These are phyloP conservation scores for Mactromeris polynyma DNA, from an alignment of 2,888 invertebrate species.

Conservation along the genomic window DNA sequence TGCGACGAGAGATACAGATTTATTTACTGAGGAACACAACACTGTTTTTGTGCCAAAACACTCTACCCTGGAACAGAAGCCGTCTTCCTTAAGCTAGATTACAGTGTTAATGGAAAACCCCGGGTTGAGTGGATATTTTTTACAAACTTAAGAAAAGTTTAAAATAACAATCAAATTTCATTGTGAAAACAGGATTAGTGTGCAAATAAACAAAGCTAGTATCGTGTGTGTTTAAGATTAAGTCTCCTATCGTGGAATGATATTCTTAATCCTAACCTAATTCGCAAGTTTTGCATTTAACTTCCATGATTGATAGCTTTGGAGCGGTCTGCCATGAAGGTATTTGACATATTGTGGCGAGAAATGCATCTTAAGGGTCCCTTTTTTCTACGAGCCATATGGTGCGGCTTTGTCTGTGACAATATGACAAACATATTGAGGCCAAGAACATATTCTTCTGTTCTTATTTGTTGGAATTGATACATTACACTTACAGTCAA, in stretches of 20 bases:
- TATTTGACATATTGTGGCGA: constrained; percentile 32
- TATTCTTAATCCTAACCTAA: constrained; percentile 47
- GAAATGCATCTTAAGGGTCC: constrained; percentile 5
- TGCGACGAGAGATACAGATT: constrained; percentile 61
- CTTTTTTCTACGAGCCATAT: background rate
- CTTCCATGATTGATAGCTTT: constrained; percentile 49
- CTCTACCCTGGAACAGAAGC: constrained; percentile 30
- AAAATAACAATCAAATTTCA: constrained; percentile 68
- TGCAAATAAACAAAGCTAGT: constrained; percentile 66
- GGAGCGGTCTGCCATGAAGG: background rate
- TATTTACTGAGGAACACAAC: constrained; percentile 66
- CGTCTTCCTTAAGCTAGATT: constrained; percentile 30
- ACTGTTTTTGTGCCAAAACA: constrained; percentile 59
- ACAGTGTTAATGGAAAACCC: constrained; percentile 60
- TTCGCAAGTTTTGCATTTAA: constrained; percentile 48
- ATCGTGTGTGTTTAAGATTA: constrained; percentile 58
- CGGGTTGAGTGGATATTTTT: constrained; percentile 56
- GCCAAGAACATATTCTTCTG: constrained; percentile 12
- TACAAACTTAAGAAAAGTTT: constrained; percentile 63
- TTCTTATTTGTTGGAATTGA: background rate
- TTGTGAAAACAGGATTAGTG: constrained; percentile 62
- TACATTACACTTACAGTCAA: background rate
- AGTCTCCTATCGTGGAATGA: constrained; percentile 43
- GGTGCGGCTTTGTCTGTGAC: constrained; percentile 5
- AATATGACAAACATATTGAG: background rate